Conservation (phyloP, 2,113 vertebrate genomes). For the Eurystomus gularis region DNA sequence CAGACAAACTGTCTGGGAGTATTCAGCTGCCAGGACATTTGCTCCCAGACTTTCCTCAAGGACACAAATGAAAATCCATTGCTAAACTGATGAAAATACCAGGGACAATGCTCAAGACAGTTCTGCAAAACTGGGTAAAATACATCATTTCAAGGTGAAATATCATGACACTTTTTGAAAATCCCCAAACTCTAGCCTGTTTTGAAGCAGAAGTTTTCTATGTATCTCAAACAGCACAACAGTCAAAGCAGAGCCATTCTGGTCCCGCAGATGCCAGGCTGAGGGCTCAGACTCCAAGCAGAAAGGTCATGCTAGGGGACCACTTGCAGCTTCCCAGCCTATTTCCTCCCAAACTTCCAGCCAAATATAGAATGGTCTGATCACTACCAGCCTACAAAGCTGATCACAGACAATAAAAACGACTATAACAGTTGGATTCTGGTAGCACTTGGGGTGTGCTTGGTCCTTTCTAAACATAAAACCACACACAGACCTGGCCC, state of each 20-base stretch:
- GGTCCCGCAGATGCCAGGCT: not conserved
- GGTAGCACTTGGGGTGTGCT: not conserved
- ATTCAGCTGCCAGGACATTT: not conserved
- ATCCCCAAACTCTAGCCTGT: not conserved
- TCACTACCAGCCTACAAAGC: not conserved
- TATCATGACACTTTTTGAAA: not conserved
- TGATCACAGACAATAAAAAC: not conserved
- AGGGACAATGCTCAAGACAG: accelerated
- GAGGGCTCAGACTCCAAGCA: not conserved
- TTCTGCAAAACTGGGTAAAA: not conserved
- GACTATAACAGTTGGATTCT: not conserved
- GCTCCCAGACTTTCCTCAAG: not conserved
- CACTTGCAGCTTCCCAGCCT: not conserved
- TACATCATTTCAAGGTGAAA: not conserved
- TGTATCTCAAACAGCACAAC: not conserved
- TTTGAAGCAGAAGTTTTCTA: not conserved
- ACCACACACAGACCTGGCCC: not conserved
- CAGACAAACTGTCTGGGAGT: not conserved
- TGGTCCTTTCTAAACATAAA: not conserved
- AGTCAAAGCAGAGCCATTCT: not conserved
- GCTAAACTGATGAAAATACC: not conserved
- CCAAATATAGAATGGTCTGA: not conserved
- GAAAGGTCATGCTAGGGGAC: not conserved
- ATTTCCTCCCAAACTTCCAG: not conserved
- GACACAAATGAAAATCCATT: not conserved